phyloP scores from a whole-genome alignment of 1,140 invertebrate species.

The Pantala flavescens region DNA sequence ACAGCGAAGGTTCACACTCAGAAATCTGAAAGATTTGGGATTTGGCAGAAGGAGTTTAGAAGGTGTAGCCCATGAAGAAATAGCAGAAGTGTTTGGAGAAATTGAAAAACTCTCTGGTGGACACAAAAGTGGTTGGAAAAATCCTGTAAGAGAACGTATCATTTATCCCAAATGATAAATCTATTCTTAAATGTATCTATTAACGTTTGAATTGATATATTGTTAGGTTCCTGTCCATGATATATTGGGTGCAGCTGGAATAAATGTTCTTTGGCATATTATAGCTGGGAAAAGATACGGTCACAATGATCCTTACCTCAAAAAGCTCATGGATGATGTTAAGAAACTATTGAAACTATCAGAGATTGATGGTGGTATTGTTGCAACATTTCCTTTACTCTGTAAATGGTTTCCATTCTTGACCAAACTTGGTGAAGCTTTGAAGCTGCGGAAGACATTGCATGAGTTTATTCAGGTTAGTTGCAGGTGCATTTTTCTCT shows the following conservation, averaged over 20 bases:
- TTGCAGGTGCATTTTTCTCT: background rate
- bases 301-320: slow-evolving; percentile 11
- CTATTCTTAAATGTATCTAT: no score
- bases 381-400: background rate
- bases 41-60: slow-evolving; percentile 51
- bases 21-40: slow-evolving; percentile 58
- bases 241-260: slow-evolving; percentile 21
- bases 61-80: slow-evolving; percentile 32
- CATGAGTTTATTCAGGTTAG: background rate
- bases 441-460: background rate
- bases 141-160: background rate
- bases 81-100: background rate
- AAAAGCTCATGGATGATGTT: background rate
- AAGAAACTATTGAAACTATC: background rate
- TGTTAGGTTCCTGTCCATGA: slow-evolving; percentile 22
- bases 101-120: slow-evolving; percentile 3
- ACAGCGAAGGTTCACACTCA: slow-evolving; percentile 56
- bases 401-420: background rate
- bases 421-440: background rate
- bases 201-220: no score
- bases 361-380: background rate
- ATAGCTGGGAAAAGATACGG: slow-evolving; percentile 19
- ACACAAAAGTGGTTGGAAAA: background rate
- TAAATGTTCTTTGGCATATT: slow-evolving; percentile 26
- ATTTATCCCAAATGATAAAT: no score